Evolutionary conservation across 2,797 vertebrate genomes (phyloP).

Genomic region (Mormyrops attenuatus): DNA sequence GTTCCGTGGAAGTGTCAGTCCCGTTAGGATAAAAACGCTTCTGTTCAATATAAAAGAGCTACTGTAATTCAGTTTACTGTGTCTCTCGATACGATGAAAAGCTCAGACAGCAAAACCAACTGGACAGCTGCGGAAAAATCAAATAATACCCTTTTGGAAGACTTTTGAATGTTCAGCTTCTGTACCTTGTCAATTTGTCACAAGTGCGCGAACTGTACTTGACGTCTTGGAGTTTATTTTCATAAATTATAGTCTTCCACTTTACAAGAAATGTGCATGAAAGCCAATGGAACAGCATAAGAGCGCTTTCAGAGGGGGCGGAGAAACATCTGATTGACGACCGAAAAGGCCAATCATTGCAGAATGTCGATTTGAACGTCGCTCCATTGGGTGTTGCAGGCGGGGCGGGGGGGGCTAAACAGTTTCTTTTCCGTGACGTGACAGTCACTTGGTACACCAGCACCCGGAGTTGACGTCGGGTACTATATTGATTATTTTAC

Average conservation of each 20-base stretch:
- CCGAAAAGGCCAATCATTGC: constrained; percentile 36
- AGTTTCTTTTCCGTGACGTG: constrained; percentile 42
- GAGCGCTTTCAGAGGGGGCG: constrained; percentile 33
- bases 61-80: background rate
- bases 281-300: background rate
- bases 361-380: background rate
- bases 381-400: background rate
- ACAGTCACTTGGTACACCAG: constrained; percentile 3
- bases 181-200: background rate
- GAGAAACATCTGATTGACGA: constrained; percentile 21
- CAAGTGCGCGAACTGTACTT: background rate
- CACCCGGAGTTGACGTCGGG: background rate
- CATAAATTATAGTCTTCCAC: background rate
- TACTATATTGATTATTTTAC: background rate
- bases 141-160: background rate
- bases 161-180: background rate
- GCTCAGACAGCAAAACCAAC: background rate
- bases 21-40: background rate
- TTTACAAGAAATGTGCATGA: background rate
- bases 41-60: background rate
- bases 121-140: background rate
- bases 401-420: constrained; percentile 30
- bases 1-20: background rate
- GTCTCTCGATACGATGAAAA: background rate
- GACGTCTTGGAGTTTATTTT: background rate